Conservation (phyloP, 2,888 invertebrate genomes). For the Nemotelus pantherinus region DNA sequence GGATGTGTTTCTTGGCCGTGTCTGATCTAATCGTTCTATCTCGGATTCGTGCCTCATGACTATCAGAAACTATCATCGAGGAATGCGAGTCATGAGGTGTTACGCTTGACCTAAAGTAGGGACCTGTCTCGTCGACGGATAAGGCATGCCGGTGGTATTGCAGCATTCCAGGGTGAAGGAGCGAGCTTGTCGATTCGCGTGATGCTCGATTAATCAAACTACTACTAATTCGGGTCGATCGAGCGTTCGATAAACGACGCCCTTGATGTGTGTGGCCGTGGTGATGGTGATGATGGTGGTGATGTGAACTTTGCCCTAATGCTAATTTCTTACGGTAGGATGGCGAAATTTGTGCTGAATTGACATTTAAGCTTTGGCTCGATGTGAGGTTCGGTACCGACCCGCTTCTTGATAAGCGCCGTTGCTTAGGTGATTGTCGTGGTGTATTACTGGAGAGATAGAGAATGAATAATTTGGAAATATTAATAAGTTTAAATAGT, state of each 20-base stretch:
- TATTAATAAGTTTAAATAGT: no score
- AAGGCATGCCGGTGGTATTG: slow-evolving; percentile 77
- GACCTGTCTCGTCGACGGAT: slow-evolving; percentile 80
- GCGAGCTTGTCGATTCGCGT: slow-evolving; percentile 60
- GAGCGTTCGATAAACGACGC: slow-evolving; percentile 56
- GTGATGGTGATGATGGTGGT: slow-evolving; percentile 59
- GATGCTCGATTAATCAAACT: slow-evolving; percentile 62
- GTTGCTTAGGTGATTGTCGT: slow-evolving; percentile 60
- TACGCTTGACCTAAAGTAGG: slow-evolving; percentile 57
- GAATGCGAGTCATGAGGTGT: slow-evolving; percentile 49
- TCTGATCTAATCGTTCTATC: slow-evolving; percentile 70
- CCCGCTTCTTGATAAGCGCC: slow-evolving; percentile 67
- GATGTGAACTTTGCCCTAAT: slow-evolving; percentile 63
- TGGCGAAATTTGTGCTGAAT: slow-evolving; percentile 56
- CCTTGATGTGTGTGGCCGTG: slow-evolving; percentile 58
- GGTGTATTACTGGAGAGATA: slow-evolving; percentile 58
- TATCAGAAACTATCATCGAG: slow-evolving; percentile 50
- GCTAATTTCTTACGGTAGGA: slow-evolving; percentile 56
- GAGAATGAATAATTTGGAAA: neutral
- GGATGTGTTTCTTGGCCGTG: slow-evolving; percentile 77
- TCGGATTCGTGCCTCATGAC: slow-evolving; percentile 65
- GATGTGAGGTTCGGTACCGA: slow-evolving; percentile 70
- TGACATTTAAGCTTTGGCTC: slow-evolving; percentile 48
- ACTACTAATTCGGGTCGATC: slow-evolving; percentile 59
- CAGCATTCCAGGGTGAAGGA: slow-evolving; percentile 72